These are phyloP conservation scores for Aspidapion aeneum DNA, from an alignment of 2,888 invertebrate genomes.

Conservation along the genomic window DNA sequence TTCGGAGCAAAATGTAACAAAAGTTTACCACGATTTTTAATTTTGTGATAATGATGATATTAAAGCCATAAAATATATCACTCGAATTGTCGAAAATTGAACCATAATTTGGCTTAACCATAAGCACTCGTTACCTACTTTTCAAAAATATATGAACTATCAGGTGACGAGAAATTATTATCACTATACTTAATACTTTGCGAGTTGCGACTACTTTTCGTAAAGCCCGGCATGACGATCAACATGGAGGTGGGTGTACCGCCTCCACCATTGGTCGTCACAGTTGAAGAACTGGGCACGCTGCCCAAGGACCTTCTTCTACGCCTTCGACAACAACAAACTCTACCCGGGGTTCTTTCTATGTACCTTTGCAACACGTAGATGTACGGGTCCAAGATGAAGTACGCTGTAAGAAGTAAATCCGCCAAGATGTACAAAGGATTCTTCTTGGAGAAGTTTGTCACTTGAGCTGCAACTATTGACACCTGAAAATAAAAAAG, in stretches of 20 bases:
- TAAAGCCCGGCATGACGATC: constrained; percentile 30
- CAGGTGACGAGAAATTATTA: background rate
- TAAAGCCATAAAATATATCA: too few species aligned
- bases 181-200: background rate
- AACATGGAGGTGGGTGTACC: constrained; percentile 34
- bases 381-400: constrained; percentile 78
- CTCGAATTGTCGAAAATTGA: too few species aligned
- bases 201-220: constrained; percentile 1
- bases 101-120: too few species aligned
- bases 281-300: constrained; percentile 24
- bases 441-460: constrained; percentile 39
- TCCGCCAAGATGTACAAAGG: constrained; percentile 62
- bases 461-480: constrained; percentile 59
- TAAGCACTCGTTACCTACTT: too few species aligned
- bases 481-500: constrained; percentile 53
- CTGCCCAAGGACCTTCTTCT: constrained; percentile 29
- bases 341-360: constrained; percentile 35
- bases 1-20: too few species aligned
- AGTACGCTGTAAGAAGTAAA: constrained; percentile 74
- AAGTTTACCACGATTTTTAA: too few species aligned
- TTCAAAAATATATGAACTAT: background rate
- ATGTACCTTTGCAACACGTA: constrained; percentile 70
- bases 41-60: too few species aligned
- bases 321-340: constrained; percentile 30
- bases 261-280: constrained; percentile 24